phyloP scores from a whole-genome alignment of 2,113 vertebrate genomes.

The Cathartes aura region DNA sequence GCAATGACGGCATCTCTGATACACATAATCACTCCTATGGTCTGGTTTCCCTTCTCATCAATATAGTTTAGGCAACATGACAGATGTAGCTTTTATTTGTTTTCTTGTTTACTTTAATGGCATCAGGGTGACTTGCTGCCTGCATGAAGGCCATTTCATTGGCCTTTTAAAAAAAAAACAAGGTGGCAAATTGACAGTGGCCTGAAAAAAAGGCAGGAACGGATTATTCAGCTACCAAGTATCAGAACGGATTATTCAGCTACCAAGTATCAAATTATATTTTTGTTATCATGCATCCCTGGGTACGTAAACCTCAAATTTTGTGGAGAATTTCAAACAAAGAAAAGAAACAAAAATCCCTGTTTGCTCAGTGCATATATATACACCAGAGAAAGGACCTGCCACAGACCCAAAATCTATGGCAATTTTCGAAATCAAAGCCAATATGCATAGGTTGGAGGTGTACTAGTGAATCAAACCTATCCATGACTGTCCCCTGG shows the following conservation, averaged over 20 bases:
- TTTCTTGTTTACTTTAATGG: background rate
- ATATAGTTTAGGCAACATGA: background rate
- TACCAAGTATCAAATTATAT: background rate
- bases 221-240: background rate
- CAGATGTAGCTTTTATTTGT: background rate
- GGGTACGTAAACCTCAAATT: background rate
- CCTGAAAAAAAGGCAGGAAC: background rate
- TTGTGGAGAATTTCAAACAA: background rate
- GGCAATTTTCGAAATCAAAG: background rate
- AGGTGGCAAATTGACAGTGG: background rate
- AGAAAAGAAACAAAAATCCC: background rate
- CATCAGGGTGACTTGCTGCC: background rate
- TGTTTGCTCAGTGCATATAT: background rate
- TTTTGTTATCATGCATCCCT: background rate
- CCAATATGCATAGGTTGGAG: background rate
- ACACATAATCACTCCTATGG: background rate
- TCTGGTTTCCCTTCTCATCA: background rate
- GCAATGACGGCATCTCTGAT: background rate
- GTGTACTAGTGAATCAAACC: background rate
- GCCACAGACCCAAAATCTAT: background rate
- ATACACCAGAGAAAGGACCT: background rate
- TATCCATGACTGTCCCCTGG: background rate
- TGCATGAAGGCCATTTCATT: background rate
- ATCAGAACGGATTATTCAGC: background rate
- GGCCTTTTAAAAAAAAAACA: background rate